These are phyloP conservation scores for Periophthalmodon schlosseri DNA, from an alignment of 2,113 vertebrate genomes.

Conservation along the genomic window DNA sequence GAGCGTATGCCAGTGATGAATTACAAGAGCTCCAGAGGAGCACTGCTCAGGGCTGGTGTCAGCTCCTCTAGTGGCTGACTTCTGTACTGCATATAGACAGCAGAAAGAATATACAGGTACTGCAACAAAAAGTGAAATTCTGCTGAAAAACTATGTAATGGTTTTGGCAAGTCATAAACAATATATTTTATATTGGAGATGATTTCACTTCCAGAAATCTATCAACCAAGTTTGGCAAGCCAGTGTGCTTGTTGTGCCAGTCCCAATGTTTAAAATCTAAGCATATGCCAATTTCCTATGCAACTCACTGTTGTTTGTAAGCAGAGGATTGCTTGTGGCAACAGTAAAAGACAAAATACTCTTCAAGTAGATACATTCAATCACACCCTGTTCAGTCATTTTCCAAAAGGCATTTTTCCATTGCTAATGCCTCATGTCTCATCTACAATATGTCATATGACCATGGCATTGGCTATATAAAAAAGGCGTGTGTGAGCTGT, in stretches of 20 bases:
- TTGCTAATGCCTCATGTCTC: slow-evolving; percentile 1
- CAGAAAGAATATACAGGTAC: background rate
- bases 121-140: background rate
- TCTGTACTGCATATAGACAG: background rate
- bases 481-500: background rate
- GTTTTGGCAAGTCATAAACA: background rate
- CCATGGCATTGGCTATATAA: background rate
- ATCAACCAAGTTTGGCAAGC: background rate
- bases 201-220: background rate
- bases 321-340: background rate
- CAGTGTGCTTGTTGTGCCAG: background rate
- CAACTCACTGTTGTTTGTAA: background rate
- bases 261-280: background rate
- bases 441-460: background rate
- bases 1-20: slow-evolving; percentile 21
- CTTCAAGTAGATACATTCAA: background rate
- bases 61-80: slow-evolving; percentile 4
- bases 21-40: background rate
- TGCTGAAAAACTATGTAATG: background rate
- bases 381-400: background rate
- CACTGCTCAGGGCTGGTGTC: background rate
- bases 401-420: background rate
- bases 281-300: background rate
- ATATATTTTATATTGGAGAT: background rate
- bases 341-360: background rate